phyloP scores from a whole-genome alignment of 64 coral and sea anemone genomes.

The Montipora cactus region DNA sequence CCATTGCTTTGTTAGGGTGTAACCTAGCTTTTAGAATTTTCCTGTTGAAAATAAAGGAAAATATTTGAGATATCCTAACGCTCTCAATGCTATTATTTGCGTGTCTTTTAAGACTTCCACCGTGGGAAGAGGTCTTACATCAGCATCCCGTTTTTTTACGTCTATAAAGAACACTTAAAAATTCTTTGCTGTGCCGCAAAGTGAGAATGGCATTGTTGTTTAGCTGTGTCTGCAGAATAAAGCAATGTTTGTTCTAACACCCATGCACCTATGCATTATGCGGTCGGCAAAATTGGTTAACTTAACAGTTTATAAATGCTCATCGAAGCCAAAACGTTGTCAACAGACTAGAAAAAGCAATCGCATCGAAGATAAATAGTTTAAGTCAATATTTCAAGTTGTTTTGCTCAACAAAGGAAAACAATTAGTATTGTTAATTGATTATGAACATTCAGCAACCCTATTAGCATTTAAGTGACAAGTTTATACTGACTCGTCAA shows the following conservation, averaged over 20 bases:
- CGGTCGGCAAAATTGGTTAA: not conserved
- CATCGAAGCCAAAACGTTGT: not conserved
- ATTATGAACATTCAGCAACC: slow-evolving; percentile 9
- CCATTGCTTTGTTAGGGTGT: slow-evolving; percentile 43
- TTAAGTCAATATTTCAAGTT: not conserved
- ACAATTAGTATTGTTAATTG: slow-evolving; percentile 4
- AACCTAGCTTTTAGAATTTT: not conserved
- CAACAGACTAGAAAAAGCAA: not conserved
- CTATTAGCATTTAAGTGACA: not conserved
- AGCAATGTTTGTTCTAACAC: slow-evolving; percentile 5
- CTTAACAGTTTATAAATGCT: slow-evolving; percentile 2
- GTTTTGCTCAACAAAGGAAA: not conserved
- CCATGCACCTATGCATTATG: not conserved
- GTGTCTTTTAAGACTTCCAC: not conserved
- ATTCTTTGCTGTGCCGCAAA: slow-evolving; percentile 39
- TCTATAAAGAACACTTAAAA: slow-evolving; percentile 9
- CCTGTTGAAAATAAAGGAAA: slow-evolving; percentile 39
- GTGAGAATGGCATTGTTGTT: slow-evolving; percentile 4
- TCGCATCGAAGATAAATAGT: not conserved
- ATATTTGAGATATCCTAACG: not conserved
- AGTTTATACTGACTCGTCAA: not conserved
- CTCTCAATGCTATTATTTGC: not conserved
- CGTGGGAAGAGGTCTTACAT: not conserved
- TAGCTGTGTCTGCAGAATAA: not conserved
- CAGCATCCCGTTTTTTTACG: not conserved